Conservation (phyloP, 2,888 invertebrate genomes). For the Cabera pusaria region DNA sequence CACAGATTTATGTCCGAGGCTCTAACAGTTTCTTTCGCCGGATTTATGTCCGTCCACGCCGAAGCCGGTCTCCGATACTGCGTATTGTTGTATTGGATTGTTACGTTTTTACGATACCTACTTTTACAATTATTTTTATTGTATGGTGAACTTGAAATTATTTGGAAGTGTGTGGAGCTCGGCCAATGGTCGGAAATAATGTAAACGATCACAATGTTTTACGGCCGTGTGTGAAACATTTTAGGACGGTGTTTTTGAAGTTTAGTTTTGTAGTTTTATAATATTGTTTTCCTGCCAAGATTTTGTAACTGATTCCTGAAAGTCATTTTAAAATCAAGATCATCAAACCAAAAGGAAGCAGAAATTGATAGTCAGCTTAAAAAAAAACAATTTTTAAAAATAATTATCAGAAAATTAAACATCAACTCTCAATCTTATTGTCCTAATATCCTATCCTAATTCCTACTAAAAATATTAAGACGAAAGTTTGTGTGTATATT, state of each 20-base stretch:
- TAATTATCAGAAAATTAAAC: no score
- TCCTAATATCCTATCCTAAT: no score
- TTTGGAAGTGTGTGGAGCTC: constrained; percentile 16
- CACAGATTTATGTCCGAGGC: constrained; percentile 44
- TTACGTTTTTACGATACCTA: constrained; percentile 45
- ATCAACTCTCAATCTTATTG: no score
- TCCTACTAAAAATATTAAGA: no score
- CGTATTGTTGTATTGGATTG: constrained; percentile 34
- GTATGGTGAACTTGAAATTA: constrained; percentile 24
- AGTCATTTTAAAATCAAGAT: no score
- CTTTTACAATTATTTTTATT: constrained; percentile 36
- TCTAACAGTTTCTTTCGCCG: constrained; percentile 40
- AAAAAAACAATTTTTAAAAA: no score
- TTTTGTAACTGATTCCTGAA: neutral
- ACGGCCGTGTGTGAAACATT: constrained; percentile 5
- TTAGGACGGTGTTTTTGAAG: constrained; percentile 5
- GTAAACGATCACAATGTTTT: constrained; percentile 15
- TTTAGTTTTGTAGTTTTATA: neutral
- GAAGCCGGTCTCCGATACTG: no score
- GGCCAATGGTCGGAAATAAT: constrained; percentile 16
- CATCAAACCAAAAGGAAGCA: no score
- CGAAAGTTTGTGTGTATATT: no score
- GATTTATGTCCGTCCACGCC: constrained; percentile 46
- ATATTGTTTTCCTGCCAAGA: neutral
- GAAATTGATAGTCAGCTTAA: no score